phyloP scores from a whole-genome alignment of 2,888 invertebrate species.

The Neria commutata region DNA sequence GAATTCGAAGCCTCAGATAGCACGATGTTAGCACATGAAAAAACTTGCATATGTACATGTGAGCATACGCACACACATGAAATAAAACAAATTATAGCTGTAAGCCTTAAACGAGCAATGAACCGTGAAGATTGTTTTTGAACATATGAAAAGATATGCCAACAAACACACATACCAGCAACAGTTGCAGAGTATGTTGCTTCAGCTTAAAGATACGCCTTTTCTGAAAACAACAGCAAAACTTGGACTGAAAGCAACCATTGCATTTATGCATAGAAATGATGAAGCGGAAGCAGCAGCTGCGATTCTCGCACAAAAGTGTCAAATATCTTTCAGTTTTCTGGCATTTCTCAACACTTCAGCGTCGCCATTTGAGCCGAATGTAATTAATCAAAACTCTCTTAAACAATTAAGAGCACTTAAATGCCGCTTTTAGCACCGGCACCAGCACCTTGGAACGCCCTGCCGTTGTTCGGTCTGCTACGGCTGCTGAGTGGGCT shows the following conservation, averaged over 20 bases:
- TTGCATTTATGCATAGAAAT: neutral
- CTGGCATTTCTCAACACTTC: neutral
- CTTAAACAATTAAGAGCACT: neutral
- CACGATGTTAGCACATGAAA: too few species aligned
- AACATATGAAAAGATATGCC: neutral
- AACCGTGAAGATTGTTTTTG: neutral
- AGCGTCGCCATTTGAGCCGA: neutral
- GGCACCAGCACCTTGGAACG: too few species aligned
- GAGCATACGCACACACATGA: neutral
- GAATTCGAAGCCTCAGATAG: too few species aligned
- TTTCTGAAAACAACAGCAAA: neutral
- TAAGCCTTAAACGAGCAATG: neutral
- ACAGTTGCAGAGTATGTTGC: neutral
- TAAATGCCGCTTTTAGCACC: neutral
- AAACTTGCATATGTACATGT: too few species aligned
- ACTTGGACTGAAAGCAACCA: neutral
- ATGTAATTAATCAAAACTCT: neutral
- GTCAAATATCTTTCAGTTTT: neutral
- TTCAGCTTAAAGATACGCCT: too few species aligned
- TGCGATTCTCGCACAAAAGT: neutral
- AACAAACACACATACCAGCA: neutral
- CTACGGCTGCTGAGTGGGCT: too few species aligned
- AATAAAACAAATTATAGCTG: neutral
- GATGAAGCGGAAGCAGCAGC: neutral
- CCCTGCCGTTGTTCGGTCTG: too few species aligned